Evolutionary conservation across 2,797 vertebrate species (phyloP), one percentile per base, ranked within the genome.

Genomic region (Hydrolagus colliei): DNA sequence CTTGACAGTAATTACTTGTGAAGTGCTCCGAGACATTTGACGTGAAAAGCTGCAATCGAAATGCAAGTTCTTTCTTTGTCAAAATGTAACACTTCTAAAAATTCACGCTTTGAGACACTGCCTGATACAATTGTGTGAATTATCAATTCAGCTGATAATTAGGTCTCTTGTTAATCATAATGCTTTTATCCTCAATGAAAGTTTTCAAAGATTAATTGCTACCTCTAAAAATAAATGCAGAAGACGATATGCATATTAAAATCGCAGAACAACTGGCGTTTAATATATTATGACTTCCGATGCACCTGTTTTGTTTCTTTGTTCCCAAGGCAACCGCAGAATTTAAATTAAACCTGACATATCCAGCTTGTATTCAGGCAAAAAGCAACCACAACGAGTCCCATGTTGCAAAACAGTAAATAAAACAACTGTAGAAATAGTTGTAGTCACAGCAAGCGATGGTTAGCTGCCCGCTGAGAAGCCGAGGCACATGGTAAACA

Each of bases 331-430:
- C 86, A 93, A 93, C 93, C 32, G 85, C 86, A 91, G 88, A 93
- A 93, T 90, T 87, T 90, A 93, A 91, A 91, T 87, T 91, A 92
- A 93, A 89, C 88, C 88, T 88, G 90, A 90, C 89, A 91, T 92
- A 93, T 94, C 93, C 93, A 93, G 90, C 92, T 88, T 89, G 89
- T 89, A 92, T 92, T 86, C 88, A 93, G 92, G 90, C 92, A 91
- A 92, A 88, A 92, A 92, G 94, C 91, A 93, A 92, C 93, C 93
- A 92, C 91, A 92, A 93, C 92, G 92, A 93, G 92, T 92, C 92
- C 91, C 91, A 92, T 61, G 52, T n/a, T 68, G 79, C n/a, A 84
- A 84, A 71, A 71, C 71, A 32, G 79, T 91, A 20, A 87, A 91
- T 93, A 91, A 91, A 92, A 89, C 89, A 90, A 88, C 67, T 52